Percentiles rank a stretch among this genome's conserved stretches.
Evolutionary conservation across 2,888 invertebrate genomes (phyloP).

Genomic region (Sminthurides aquaticus): DNA sequence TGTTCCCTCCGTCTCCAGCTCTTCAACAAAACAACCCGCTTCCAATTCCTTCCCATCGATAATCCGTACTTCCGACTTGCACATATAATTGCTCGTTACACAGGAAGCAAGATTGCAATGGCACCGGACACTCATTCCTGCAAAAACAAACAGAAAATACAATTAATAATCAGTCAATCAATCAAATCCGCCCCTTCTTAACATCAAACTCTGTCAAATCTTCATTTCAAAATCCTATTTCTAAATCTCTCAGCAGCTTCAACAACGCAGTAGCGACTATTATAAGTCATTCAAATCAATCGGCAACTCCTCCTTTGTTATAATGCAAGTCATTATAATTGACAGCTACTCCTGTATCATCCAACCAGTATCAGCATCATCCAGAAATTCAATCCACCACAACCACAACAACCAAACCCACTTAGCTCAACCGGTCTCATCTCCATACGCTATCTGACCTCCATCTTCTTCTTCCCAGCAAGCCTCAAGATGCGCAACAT

Average conservation of each 20-base stretch:
- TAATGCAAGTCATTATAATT: conserved; percentile 6
- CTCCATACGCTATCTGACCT: too few species aligned
- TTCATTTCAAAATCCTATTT: background rate
- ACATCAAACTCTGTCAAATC: too few species aligned
- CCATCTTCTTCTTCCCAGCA: too few species aligned
- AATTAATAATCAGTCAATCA: conserved; percentile 6
- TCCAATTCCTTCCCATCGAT: conserved; percentile 26
- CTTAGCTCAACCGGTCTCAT: too few species aligned
- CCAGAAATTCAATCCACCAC: too few species aligned
- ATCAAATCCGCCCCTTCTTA: background rate
- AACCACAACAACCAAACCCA: too few species aligned
- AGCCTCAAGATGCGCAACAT: too few species aligned
- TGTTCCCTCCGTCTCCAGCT: conserved; percentile 24
- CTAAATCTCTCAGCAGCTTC: background rate
- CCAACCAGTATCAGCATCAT: too few species aligned
- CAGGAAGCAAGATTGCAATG: conserved; percentile 32
- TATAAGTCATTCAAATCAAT: background rate
- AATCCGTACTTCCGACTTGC: conserved; percentile 31
- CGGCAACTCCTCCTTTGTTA: conserved; percentile 4
- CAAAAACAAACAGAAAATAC: conserved; percentile 7
- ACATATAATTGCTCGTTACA: conserved; percentile 33
- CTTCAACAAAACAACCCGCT: conserved; percentile 32
- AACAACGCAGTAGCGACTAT: too few species aligned
- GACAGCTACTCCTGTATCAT: conserved; percentile 5
- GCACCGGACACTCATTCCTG: conserved; percentile 34